phyloP scores from a whole-genome alignment of 2,113 vertebrate genomes.

The Dicrurus megarhynchus region DNA sequence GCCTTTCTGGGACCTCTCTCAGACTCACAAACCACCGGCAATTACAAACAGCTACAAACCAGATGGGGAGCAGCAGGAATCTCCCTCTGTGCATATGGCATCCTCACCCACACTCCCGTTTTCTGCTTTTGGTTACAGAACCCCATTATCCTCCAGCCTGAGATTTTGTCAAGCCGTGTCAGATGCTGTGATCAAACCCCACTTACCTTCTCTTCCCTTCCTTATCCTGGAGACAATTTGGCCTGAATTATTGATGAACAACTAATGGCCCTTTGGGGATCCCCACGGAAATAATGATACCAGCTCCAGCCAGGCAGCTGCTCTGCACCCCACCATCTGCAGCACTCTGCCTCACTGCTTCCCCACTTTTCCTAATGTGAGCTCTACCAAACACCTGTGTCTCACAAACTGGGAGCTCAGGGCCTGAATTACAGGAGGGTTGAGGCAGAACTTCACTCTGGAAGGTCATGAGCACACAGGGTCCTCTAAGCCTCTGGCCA shows the following conservation, averaged over 20 bases:
- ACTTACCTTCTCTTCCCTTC: neutral
- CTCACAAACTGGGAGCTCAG: neutral
- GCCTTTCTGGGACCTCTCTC: neutral
- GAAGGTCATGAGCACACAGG: neutral
- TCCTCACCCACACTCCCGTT: neutral
- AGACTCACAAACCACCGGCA: neutral
- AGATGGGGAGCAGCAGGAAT: neutral
- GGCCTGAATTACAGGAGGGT: neutral
- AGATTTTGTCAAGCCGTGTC: neutral
- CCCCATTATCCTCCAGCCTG: neutral
- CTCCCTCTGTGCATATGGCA: neutral
- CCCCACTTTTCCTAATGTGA: neutral
- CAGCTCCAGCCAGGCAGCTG: neutral
- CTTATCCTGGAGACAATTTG: neutral
- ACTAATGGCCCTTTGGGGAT: neutral
- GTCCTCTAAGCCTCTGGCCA: neutral
- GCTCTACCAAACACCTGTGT: neutral
- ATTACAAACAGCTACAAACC: neutral
- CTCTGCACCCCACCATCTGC: neutral
- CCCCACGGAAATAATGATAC: neutral
- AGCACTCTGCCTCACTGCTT: neutral
- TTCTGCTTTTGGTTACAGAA: neutral
- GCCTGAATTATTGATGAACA: conserved; percentile 17
- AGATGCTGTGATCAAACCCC: neutral
- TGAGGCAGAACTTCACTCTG: neutral